Base-by-base conservation (phyloP, 2,888 invertebrate species). In the Girardia tigrina region DNA sequence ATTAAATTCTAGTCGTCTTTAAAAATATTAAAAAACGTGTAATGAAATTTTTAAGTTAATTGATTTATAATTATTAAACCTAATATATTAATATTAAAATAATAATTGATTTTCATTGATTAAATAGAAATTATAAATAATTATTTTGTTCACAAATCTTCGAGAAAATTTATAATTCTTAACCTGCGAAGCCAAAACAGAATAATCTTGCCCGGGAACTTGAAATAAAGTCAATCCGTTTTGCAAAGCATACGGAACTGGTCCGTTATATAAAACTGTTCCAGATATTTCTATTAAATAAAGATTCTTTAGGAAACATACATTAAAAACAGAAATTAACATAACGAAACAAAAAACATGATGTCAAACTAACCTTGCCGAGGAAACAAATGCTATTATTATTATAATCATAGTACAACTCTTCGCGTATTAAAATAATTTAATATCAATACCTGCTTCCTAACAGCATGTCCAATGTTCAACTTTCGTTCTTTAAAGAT, bases 401-500 rank as follows among this genome's bases (percentile, higher is more conserved):
- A n/a, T 80, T 88, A 87, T 80, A 89, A 88, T 79, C 89, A 87
- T 81, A 88, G 86, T 81, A 88, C 89, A 23, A 75, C 74, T 72
- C 8, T 26, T 20, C 27, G 16, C 4, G 2, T 29, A 71, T 20
- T n/a, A 26, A 70, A 12, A 29, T n/a, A 71, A 71, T n/a, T 8
- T 2, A 8, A 28, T 12, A 29, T 28, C 79, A 78, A n/a, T 82
- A 88, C 88, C 87, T 91, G 90, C 84, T 91, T 91, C 81, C 90
- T 89, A 78, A 91, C 90, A 79, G 91, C 91, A 79, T 90, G 90
- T 42, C 91, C 91, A 83, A 91, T 90, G 82, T 91, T 91, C 77
- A 91, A 89, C 27, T 74, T 74, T 70, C 74, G 23, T 26, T 74
- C 74, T 69, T 74, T 74, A 56, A 74, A 74, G 20, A 74, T 74